Evolutionary conservation across 53 echinoderm and acorn worm genomes (phyloP), one percentile per base, ranked within the genome.

Genomic region (Echinometra lucunter): DNA sequence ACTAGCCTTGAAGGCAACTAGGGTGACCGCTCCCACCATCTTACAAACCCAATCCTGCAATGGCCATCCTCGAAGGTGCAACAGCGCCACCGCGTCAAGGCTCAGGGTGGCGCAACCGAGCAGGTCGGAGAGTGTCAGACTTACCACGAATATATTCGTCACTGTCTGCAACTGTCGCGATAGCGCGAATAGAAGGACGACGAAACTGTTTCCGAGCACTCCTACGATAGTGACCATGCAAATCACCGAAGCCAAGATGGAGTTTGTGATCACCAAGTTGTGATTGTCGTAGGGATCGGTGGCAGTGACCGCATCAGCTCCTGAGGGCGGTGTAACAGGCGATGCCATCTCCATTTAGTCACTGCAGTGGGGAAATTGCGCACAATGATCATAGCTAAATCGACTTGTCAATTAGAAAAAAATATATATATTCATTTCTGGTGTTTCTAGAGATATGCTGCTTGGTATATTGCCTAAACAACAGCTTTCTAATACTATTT

Each of bases 21-120:
- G 91, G 5, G 91, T 74, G 42, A 91, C 83, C 2, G 30, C 91
- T 25, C 95, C 95, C 35, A 91, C 95, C 95, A 95, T 91, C 58
- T 30, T 75, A 63, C 95, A 95, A 28, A 95, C 81, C 74, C 58
- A 91, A 63, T 95, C 95, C 21, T 82, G 95, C 45, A 95, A 60
- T 23, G 95, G 95, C 95, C 95, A 95, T 53, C 66, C 88, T 27
- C 69, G 55, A 27, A 92, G 92, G 55, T 27, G 12, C 16, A 70
- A 44, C 38, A 92, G 92, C 45, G 92, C 92, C 45, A 92, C 92
- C 53, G 92, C 92, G 23, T 92, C 92, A 44, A 92, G 92, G 47
- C 92, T 92, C 92, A 92, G 92, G n/a, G 69, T 92, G n/a, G 55
- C 92, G 34, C 92, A 92, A 2, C 92, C 92, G 74, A 92, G 70